These are phyloP conservation scores for Stramonita haemastoma DNA, from an alignment of 2,888 invertebrate species.

Conservation along the genomic window DNA sequence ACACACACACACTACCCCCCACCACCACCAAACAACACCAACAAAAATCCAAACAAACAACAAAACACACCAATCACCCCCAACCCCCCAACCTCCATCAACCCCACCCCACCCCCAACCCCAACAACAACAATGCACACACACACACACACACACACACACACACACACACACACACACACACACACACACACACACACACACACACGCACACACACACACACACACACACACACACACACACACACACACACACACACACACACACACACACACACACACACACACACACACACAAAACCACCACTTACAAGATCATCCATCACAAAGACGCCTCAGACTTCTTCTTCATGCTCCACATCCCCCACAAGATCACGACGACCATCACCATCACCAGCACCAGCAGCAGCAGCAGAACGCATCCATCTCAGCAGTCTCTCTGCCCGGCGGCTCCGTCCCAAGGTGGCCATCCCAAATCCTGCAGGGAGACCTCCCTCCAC, in stretches of 20 bases:
- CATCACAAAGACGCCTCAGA: neutral
- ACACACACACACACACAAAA: neutral
- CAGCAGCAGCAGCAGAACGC: neutral
- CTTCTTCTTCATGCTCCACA: neutral
- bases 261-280: constrained; percentile 17
- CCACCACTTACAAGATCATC: too few species aligned
- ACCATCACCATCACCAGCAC: neutral
- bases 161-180: constrained; percentile 18
- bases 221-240: constrained; percentile 13
- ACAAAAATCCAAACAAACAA: too few species aligned
- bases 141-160: constrained; percentile 18
- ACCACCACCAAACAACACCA: too few species aligned
- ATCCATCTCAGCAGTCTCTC: neutral
- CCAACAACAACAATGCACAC: neutral
- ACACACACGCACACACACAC: neutral
- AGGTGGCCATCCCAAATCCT: neutral
- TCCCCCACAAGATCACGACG: neutral
- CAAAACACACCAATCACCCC: too few species aligned
- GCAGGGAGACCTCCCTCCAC: too few species aligned
- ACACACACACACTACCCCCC: too few species aligned
- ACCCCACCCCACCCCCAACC: neutral
- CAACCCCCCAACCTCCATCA: too few species aligned
- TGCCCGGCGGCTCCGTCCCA: neutral
- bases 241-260: constrained; percentile 11
- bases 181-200: constrained; percentile 1